Base-by-base conservation (phyloP, 2,113 vertebrate species). In the Cichladusa arquata region DNA sequence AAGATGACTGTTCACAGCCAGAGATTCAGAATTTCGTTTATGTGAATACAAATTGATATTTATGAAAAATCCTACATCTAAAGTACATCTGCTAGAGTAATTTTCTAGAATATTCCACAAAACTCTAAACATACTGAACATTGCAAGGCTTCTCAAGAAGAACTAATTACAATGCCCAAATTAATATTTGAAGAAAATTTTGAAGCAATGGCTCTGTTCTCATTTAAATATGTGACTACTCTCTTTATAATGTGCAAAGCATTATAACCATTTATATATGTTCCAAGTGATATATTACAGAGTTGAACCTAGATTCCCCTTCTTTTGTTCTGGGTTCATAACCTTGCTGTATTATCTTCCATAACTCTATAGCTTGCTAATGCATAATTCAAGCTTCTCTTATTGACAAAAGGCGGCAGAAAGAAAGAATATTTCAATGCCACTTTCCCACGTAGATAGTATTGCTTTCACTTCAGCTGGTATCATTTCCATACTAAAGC, bases 331-430 rank as follows among this genome's bases (percentile, higher is more conserved):
- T 93, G 93, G 91, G 95, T 96, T 97, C 94, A 93, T 94, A 96
- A 96, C 94, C 94, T 90, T 79, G 28, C 93, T 95, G 90, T 94
- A 96, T 96, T 96, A 96, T 96, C 94, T 97, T 96, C 90, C 93
- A 96, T 95, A 95, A 94, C 88, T 96, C 86, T 88, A 92, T 94
- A 93, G 95, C 86, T 93, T 81, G 69, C 93, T 93, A 95, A 95
- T 97, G 95, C 92, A 97, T 96, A 97, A 97, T 97, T 97, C 95
- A 97, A 97, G 90, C 67, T 86, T 90, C 89, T 93, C 93, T 96
- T 97, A 95, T 95, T 96, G 95, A 95, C 91, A 93, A 95, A 96
- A 96, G 86, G 71, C 71, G 0, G 87, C 62, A 77, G 93, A 92
- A 94, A 92, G 81, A 93, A 78, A 92, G 88, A 88, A 58, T 90